Evolutionary conservation across 2,888 invertebrate species (phyloP), one percentile per base, ranked within the genome.

Genomic region (Drosophila tripunctata): DNA sequence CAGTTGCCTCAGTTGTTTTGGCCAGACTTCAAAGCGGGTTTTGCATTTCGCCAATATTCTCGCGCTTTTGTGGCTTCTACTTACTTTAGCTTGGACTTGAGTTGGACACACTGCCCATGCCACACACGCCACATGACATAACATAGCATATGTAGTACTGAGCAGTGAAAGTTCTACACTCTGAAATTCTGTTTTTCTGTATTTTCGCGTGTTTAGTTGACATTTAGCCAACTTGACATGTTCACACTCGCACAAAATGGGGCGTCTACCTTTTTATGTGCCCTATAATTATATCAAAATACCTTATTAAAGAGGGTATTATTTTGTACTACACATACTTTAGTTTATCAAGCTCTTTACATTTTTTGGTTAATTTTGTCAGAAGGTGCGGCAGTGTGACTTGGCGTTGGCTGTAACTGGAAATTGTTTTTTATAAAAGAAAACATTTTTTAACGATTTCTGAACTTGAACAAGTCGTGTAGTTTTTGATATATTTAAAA

Each of bases 201-300:
- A 90, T 19, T 10, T 27, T 51, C 87, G 89, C 89, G 89, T 89
- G 89, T 60, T 78, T 73, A 74, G 89, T 88, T 89, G 90, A 89
- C 89, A 90, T 89, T 90, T 86, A 89, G 75, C 62, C 72, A 73
- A 78, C 78, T 87, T 88, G 90, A 89, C 90, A 88, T 89, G 86
- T 88, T 83, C 88, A 80, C 84, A 81, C 78, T 88, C 89, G 64
- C 62, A 56, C 65, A 62, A 41, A 55, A 70, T n/a, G 75, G 75
- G 84, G 84, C 84, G 76, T 65, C 73, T 75, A 63, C 79, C 72
- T 69, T 57, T 81, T 85, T 83, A 86, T 79, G 63, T 51, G 43
- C 41, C 47, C 64, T 47, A 51, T 85, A 71, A 75, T 75, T 73
- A 75, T 54, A 56, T n/a, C 41, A 57, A 60, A 72, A 72, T 45